phyloP scores from a whole-genome alignment of 2,113 vertebrate genomes.

The Bubo bubo region DNA sequence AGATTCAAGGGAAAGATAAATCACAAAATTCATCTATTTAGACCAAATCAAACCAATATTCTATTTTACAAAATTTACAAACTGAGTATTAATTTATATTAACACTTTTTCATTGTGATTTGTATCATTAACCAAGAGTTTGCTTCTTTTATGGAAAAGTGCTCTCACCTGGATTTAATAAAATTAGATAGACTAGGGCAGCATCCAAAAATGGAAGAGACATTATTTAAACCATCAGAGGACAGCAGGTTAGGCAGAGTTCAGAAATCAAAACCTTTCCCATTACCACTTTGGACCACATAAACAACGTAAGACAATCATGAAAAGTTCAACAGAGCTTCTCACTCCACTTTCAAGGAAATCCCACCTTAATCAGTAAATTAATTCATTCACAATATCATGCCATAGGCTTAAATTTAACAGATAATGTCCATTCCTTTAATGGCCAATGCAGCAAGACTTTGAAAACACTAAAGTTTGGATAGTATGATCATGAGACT shows the following conservation, averaged over 20 bases:
- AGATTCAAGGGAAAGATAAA: conserved; percentile 47
- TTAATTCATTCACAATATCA: not conserved
- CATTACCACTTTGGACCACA: conserved; percentile 25
- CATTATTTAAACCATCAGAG: not conserved
- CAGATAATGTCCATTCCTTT: not conserved
- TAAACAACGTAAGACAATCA: not conserved
- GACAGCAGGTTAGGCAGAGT: not conserved
- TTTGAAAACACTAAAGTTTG: not conserved
- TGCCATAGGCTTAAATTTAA: not conserved
- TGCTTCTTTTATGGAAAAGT: not conserved
- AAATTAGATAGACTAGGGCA: not conserved
- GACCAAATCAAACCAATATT: not conserved
- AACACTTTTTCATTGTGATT: not conserved
- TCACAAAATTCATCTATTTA: not conserved
- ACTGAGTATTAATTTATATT: not conserved
- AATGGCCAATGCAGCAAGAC: not conserved
- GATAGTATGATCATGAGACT: not conserved
- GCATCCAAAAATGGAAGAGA: not conserved
- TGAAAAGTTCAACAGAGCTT: not conserved
- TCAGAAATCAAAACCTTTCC: not conserved
- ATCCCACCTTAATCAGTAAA: not conserved
- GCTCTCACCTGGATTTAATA: not conserved
- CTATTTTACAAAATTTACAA: conserved; percentile 57
- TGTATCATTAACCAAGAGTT: not conserved
- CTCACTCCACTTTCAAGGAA: not conserved